These are phyloP conservation scores for Aphrophora alni DNA, from an alignment of 2,888 invertebrate genomes.

Conservation along the genomic window DNA sequence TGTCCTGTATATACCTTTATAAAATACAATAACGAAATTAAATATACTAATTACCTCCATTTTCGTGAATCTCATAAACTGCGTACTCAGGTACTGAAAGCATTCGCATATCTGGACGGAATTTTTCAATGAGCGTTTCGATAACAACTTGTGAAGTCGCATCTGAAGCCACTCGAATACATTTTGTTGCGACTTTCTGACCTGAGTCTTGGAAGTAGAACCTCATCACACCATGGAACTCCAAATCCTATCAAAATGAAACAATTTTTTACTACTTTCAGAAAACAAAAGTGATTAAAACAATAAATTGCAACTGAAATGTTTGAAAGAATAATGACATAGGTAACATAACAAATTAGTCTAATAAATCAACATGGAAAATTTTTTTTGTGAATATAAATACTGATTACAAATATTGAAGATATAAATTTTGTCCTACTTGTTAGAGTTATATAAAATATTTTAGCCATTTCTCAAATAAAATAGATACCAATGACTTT, in stretches of 20 bases:
- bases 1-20: too few relatives aligned
- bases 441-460: too few relatives aligned
- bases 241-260: slow-evolving; percentile 78
- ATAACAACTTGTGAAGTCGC: slow-evolving; percentile 97
- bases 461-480: too few relatives aligned
- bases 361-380: too few relatives aligned
- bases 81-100: slow-evolving; percentile 70
- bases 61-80: slow-evolving; percentile 75
- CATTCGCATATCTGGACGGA: slow-evolving; percentile 99
- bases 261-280: slow-evolving; percentile 11
- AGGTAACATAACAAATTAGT: neutral
- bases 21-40: too few relatives aligned
- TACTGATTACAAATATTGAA: too few relatives aligned
- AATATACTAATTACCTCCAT: slow-evolving; percentile 72
- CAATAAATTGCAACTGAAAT: neutral
- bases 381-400: too few relatives aligned
- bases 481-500: too few relatives aligned
- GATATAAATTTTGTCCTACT: too few relatives aligned
- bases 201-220: slow-evolving; percentile 99
- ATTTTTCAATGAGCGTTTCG: slow-evolving; percentile 97
- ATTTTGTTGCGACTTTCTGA: slow-evolving; percentile 98
- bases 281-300: neutral
- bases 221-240: slow-evolving; percentile 99
- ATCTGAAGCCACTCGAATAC: slow-evolving; percentile 96
- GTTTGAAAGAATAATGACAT: neutral